Evolutionary conservation across 2,888 invertebrate genomes (phyloP).

Genomic region (Dysmachus trigonus): DNA sequence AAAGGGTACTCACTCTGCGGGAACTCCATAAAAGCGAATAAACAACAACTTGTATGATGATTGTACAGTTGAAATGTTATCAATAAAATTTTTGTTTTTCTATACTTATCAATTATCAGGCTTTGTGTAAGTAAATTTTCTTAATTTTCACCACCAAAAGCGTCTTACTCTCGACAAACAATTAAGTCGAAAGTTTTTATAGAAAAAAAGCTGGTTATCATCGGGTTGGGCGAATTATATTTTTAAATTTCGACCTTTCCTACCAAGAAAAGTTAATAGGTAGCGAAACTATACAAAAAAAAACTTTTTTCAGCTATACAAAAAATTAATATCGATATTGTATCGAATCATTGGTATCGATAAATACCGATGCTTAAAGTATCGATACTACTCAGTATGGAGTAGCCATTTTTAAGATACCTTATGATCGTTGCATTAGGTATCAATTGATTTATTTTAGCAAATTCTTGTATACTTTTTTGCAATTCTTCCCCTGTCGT

Average conservation of each 20-base stretch:
- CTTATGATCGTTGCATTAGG: no score
- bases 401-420: no score
- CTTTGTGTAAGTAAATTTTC: background rate
- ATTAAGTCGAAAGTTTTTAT: background rate
- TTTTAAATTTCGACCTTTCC: background rate
- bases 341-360: no score
- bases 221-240: background rate
- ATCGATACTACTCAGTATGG: no score
- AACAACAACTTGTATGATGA: background rate
- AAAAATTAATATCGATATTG: no score
- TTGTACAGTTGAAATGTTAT: slow-evolving; percentile 5
- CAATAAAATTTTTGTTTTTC: background rate
- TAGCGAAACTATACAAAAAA: no score
- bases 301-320: no score
- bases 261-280: background rate
- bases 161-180: background rate
- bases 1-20: slow-evolving; percentile 1
- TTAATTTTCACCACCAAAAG: background rate
- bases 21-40: background rate
- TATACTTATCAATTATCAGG: background rate
- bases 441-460: no score
- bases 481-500: no score
- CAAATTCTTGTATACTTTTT: no score
- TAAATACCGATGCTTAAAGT: no score
- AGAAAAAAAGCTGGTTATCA: background rate